phyloP scores from a whole-genome alignment of 1,140 invertebrate genomes.

The Drosophila saltans region DNA sequence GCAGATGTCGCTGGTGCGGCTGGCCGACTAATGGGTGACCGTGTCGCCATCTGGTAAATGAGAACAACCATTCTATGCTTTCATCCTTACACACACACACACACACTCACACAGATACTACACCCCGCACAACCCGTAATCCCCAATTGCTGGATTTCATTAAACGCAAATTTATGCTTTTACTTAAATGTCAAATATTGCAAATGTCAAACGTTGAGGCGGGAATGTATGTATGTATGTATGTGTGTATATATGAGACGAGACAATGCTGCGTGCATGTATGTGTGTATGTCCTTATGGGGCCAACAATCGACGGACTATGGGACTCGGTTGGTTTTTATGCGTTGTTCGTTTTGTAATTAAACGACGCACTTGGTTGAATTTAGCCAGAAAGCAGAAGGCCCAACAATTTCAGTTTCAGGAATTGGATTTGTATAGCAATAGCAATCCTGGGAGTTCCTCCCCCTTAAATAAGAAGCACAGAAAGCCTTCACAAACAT shows the following conservation, averaged over 20 bases:
- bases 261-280: slow-evolving; percentile 8
- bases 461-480: no score
- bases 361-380: slow-evolving; percentile 76
- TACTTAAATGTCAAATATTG: slow-evolving; percentile 81
- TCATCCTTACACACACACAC: slow-evolving; percentile 19
- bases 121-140: slow-evolving; percentile 15
- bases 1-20: slow-evolving; percentile 55
- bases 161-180: slow-evolving; percentile 80
- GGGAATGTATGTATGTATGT: slow-evolving; percentile 7
- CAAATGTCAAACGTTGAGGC: slow-evolving; percentile 68
- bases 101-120: slow-evolving; percentile 19
- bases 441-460: no score
- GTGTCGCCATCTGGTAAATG: slow-evolving; percentile 17
- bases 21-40: slow-evolving; percentile 42
- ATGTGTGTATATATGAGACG: background rate
- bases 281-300: slow-evolving; percentile 25
- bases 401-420: no score
- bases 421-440: no score
- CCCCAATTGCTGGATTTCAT: slow-evolving; percentile 65
- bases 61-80: background rate
- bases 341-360: slow-evolving; percentile 82
- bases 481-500: no score
- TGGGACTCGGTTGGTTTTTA: slow-evolving; percentile 68
- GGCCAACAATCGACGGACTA: slow-evolving; percentile 35
- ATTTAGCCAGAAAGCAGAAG: background rate